Evolutionary conservation across 2,113 vertebrate genomes (phyloP).

Genomic region (Periophthalmodon schlosseri): DNA sequence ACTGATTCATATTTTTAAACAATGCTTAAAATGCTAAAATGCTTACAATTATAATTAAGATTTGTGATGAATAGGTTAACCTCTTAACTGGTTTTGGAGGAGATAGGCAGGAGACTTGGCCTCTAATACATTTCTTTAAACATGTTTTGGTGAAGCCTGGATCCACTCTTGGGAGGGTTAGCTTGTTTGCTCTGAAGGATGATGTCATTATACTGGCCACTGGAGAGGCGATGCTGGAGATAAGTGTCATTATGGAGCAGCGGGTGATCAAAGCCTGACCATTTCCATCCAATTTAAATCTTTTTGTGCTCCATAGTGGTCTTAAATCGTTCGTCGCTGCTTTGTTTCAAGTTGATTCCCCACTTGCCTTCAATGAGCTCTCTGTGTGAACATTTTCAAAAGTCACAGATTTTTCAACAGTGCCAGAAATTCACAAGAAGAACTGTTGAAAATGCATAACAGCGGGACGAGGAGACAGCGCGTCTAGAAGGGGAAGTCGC

Average conservation of each 20-base stretch:
- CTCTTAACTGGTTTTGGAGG: neutral
- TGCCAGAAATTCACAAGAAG: slow-evolving; percentile 18
- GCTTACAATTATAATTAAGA: too few species aligned
- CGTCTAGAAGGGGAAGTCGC: slow-evolving; percentile 23
- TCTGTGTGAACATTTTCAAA: slow-evolving; percentile 26
- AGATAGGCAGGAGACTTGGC: neutral
- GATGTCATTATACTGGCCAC: slow-evolving; percentile 52
- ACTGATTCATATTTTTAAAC: too few species aligned
- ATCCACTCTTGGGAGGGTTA: slow-evolving; percentile 1
- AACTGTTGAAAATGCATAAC: slow-evolving; percentile 42
- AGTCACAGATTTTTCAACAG: slow-evolving; percentile 28
- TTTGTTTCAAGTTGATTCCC: slow-evolving; percentile 42
- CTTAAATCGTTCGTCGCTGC: slow-evolving; percentile 28
- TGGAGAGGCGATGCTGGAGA: slow-evolving; percentile 37
- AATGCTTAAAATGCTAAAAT: too few species aligned
- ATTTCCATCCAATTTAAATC: slow-evolving; percentile 55
- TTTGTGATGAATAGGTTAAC: neutral
- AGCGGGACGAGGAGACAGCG: slow-evolving; percentile 27
- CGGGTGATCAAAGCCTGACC: slow-evolving; percentile 47
- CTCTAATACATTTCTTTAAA: neutral
- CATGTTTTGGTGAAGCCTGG: slow-evolving; percentile 13
- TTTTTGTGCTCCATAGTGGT: slow-evolving; percentile 32
- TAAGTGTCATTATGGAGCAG: slow-evolving; percentile 56
- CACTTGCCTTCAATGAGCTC: slow-evolving; percentile 33
- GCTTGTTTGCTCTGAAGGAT: slow-evolving; percentile 35